Base-by-base conservation (phyloP, 1,140 invertebrate species). In the Rhopalosiphum padi region DNA sequence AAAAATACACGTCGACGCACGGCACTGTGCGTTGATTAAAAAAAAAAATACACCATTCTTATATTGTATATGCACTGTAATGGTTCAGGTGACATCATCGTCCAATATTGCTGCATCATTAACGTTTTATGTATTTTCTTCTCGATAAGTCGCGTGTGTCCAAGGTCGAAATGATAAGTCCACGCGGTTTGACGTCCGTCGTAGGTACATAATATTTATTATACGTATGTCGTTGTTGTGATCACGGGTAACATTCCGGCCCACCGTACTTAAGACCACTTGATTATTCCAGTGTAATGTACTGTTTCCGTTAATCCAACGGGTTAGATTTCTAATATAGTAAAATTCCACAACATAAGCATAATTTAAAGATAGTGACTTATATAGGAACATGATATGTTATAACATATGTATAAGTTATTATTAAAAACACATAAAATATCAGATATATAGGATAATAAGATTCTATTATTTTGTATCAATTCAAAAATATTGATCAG, bases 81-180 rank as follows among this genome's bases (percentile, higher is more conserved):
- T 85, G 37, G 43, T n/a, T 46, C 46, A 30, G 88, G 37, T 90
- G 88, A 90, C 53, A 60, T 90, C 88, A 90, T 90, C 88, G 51
- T 89, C 22, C 11, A n/a, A 89, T 89, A 55, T 89, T 46, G 48
- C 88, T 43, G 88, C 35, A 55, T 55, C 88, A 55, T 37, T 55
- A 55, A 15, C 51, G n/a, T 55, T 55, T 53, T 55, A 43, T 30
- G 37, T 23, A 2, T 90, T 90, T 60, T 90, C 30, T 77, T 53
- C 53, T 90, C 88, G 11, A 51, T 60, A 90, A 90, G n/a, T 90
- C 88, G 37, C 88, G 11, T 37, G 35, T 22, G 53, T 60, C 23
- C 88, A 90, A 90, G 51, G 88, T 60, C 37, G 37, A 90, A 60
- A 60, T 7, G 35, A 90, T 90, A 60, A 89, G 48, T 53, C n/a